Evolutionary conservation across 2,888 invertebrate genomes (phyloP).

Genomic region (Isoperla grammatica): DNA sequence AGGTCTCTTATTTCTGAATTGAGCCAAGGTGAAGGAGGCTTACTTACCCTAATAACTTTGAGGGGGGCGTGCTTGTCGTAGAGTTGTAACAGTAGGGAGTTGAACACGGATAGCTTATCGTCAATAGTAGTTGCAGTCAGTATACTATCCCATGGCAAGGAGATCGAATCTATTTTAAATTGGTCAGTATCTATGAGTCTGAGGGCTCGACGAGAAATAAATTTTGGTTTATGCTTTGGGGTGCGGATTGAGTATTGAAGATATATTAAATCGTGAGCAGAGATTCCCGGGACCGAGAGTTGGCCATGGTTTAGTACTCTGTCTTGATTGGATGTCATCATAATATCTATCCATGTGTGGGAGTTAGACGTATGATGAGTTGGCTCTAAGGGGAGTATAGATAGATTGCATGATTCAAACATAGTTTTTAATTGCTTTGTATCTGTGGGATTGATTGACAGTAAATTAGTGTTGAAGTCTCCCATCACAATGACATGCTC

Average conservation of each 20-base stretch:
- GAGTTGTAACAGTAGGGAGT: too few relatives aligned
- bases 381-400: background rate
- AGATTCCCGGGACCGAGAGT: background rate
- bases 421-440: background rate
- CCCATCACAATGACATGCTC: background rate
- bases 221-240: background rate
- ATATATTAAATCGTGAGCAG: too few relatives aligned
- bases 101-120: too few relatives aligned
- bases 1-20: background rate
- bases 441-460: background rate
- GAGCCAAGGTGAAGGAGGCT: conserved; percentile 3
- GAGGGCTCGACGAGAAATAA: background rate
- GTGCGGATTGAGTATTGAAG: background rate
- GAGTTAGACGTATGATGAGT: conserved; percentile 6
- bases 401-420: background rate
- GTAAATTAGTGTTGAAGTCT: conserved; percentile 5
- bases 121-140: too few relatives aligned
- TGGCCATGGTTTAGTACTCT: background rate
- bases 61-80: background rate
- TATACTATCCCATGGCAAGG: background rate
- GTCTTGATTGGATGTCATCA: background rate
- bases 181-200: background rate
- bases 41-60: background rate
- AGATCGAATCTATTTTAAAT: background rate
- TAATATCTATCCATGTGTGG: conserved; percentile 4